Percentiles rank a stretch among this genome's conserved stretches.
phyloP scores from a whole-genome alignment of 2,113 vertebrate species.

The Amazona vittata region DNA sequence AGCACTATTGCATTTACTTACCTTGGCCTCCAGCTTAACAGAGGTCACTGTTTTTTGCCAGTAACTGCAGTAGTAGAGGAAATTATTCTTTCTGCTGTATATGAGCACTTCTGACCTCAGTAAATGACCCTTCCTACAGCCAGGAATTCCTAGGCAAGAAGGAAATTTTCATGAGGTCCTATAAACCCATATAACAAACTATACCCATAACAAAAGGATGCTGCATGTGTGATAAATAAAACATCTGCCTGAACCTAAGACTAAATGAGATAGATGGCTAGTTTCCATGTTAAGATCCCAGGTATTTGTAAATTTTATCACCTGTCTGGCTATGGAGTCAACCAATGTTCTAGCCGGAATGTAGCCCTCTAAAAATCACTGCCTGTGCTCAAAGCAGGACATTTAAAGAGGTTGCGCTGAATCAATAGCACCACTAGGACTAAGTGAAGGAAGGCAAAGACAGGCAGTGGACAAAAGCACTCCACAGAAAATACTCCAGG shows the following conservation, averaged over 20 bases:
- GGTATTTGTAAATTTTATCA: not conserved
- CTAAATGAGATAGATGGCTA: not conserved
- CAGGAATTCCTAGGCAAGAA: not conserved
- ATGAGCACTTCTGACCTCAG: not conserved
- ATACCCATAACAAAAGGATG: not conserved
- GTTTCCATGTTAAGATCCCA: not conserved
- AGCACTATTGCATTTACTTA: conserved; percentile 22
- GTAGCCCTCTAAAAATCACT: not conserved
- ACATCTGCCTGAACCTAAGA: not conserved
- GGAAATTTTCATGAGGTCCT: not conserved
- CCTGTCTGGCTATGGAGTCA: not conserved
- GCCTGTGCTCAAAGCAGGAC: not conserved
- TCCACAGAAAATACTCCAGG: not conserved
- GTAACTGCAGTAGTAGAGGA: conserved; percentile 47
- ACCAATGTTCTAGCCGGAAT: not conserved
- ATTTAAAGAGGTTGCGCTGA: not conserved
- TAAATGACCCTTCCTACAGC: not conserved
- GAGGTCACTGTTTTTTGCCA: conserved; percentile 47
- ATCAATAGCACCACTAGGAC: not conserved
- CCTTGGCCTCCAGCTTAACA: conserved; percentile 22
- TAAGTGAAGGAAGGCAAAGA: not conserved
- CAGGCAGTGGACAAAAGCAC: conserved; percentile 17
- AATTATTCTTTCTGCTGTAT: conserved; percentile 35
- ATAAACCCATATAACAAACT: not conserved
- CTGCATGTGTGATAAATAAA: not conserved